phyloP scores from a whole-genome alignment of 2,113 vertebrate species.

The Scytalopus superciliaris region DNA sequence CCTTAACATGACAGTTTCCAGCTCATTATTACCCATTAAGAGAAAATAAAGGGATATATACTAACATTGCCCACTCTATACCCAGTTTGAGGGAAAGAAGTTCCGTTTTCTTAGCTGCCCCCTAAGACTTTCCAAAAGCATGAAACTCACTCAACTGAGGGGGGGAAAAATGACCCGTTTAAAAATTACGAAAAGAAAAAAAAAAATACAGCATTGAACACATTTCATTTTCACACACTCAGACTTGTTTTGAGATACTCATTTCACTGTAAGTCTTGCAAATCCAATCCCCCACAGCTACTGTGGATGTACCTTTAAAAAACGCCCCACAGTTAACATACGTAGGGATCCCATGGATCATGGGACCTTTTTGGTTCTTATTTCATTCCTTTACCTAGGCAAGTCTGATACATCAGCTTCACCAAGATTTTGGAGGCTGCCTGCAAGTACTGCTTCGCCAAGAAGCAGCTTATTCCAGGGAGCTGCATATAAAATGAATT shows the following conservation, averaged over 20 bases:
- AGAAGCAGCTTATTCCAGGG: conserved; percentile 8
- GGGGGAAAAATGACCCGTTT: not conserved
- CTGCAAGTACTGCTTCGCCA: not conserved
- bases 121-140: not conserved
- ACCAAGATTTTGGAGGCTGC: not conserved
- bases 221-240: conserved; percentile 5
- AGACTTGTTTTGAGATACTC: not conserved
- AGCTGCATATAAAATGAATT: not conserved
- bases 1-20: not conserved
- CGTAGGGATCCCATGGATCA: not conserved
- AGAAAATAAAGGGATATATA: not conserved
- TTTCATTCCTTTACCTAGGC: not conserved
- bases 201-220: not conserved
- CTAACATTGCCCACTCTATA: not conserved
- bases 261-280: not conserved
- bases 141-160: not conserved
- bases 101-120: not conserved
- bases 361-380: conserved; percentile 37
- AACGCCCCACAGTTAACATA: not conserved
- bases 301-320: not conserved
- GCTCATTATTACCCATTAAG: not conserved
- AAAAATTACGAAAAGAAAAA: not conserved
- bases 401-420: not conserved
- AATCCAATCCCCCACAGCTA: not conserved
- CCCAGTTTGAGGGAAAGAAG: not conserved